These are phyloP conservation scores for Cichladusa arquata DNA, from an alignment of 2,113 vertebrate species.

Conservation along the genomic window DNA sequence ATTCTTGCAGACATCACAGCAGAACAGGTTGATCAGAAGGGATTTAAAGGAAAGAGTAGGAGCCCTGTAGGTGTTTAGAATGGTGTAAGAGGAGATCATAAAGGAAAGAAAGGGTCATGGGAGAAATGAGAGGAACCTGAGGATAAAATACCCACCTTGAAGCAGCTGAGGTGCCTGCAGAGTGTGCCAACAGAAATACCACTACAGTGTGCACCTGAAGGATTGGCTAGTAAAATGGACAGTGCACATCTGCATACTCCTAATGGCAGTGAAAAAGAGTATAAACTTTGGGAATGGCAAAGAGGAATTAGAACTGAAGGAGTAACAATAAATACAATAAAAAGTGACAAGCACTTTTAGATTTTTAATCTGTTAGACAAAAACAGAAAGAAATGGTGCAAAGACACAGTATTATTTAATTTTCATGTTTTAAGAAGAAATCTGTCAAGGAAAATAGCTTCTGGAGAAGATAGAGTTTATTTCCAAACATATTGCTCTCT, in stretches of 20 bases:
- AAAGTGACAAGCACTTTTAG: not conserved
- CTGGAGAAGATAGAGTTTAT: not conserved
- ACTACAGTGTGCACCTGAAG: not conserved
- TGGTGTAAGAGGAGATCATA: not conserved
- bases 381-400: not conserved
- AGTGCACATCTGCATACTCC: not conserved
- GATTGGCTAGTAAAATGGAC: not conserved
- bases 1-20: not conserved
- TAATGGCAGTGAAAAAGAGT: not conserved
- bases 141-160: rapidly evolving
- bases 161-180: not conserved
- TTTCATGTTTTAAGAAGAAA: not conserved
- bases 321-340: not conserved
- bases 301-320: not conserved
- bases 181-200: not conserved
- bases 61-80: not conserved
- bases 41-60: not conserved
- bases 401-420: not conserved
- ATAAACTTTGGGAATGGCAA: not conserved
- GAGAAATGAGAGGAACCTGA: not conserved
- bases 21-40: not conserved
- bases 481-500: not conserved
- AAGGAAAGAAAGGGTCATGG: not conserved
- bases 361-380: not conserved
- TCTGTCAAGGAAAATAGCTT: not conserved